Conservation (phyloP, 2,888 invertebrate species). For the Monoplex corrugatus region DNA sequence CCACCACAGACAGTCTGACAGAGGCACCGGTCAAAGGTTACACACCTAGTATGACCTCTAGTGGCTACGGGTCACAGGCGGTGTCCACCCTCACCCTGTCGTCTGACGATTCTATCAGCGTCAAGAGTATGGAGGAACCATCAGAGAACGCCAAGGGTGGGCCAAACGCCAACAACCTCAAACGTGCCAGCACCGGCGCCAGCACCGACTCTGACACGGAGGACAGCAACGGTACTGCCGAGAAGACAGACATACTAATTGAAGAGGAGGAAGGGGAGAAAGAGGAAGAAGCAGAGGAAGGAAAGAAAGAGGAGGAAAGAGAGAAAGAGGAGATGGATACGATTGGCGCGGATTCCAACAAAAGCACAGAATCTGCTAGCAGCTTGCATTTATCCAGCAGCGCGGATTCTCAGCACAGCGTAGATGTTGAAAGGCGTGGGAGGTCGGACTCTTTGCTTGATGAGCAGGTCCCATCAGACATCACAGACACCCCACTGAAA, state of each 20-base stretch:
- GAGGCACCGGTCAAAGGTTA: slow-evolving; percentile 86
- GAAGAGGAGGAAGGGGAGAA: slow-evolving; percentile 6
- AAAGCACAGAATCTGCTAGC: too few relatives aligned
- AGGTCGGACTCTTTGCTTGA: slow-evolving; percentile 51
- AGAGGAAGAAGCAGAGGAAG: neutral
- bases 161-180: slow-evolving; percentile 12
- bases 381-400: too few relatives aligned
- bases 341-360: neutral
- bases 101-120: slow-evolving; percentile 93
- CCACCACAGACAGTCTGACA: slow-evolving; percentile 92
- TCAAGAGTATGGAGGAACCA: slow-evolving; percentile 94
- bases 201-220: slow-evolving; percentile 57
- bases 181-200: slow-evolving; percentile 48
- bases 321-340: neutral
- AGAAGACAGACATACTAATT: slow-evolving; percentile 20
- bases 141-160: slow-evolving; percentile 84
- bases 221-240: slow-evolving; percentile 37
- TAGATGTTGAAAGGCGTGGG: neutral
- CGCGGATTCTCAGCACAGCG: neutral
- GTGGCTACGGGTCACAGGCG: slow-evolving; percentile 89
- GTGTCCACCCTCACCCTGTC: slow-evolving; percentile 95
- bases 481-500: slow-evolving; percentile 51
- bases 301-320: neutral
- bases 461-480: slow-evolving; percentile 48
- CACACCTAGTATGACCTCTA: slow-evolving; percentile 83